Evolutionary conservation across 2,113 vertebrate genomes (phyloP), one percentile per base, ranked within the genome.

Genomic region (Nymphicus hollandicus): DNA sequence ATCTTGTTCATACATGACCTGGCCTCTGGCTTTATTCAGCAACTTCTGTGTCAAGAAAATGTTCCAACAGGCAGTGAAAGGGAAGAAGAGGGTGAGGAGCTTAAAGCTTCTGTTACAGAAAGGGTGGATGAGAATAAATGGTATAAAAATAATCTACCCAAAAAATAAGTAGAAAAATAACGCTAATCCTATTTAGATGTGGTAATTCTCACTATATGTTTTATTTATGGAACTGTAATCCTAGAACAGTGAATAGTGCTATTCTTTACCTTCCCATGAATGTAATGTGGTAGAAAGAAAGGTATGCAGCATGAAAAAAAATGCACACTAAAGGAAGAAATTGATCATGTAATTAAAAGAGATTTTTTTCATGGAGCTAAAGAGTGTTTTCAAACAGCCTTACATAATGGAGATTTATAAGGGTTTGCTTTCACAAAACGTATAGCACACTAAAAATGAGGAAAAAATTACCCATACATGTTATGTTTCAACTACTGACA

Each of bases 151-250:
- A 84, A 93, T 88, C 50, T 56, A 79, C n/a, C 35, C 68, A 83
- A 86, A 86, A 93, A 90, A 72, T 81, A 72, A 69, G 47, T 33
- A 60, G 64, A 84, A 92, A 97, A 84, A 84, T 84, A 92, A 79
- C 43, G 7, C 14, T 71, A 81, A 90, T 88, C 89, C 76, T 86
- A 72, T 93, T 96, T 78, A 86, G 69, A 81, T 0, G 0, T 27
- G 31, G 17, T 91, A 76, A 81, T 93, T 90, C 44, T 90, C 27
- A 71, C 24, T 60, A 22, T 55, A 84, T 52, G 13, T 77, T 78
- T 91, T 94, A 91, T 91, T 86, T 93, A 88, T 72, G 78, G 85
- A 88, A 79, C 29, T 68, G 27, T 88, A 92, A 86, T 86, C 76
- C 61, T 86, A 66, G 60, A 78, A 58, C 50, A 84, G 77, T 71